Conservation (phyloP, 2,888 invertebrate species). For the Cyclophora punctaria region DNA sequence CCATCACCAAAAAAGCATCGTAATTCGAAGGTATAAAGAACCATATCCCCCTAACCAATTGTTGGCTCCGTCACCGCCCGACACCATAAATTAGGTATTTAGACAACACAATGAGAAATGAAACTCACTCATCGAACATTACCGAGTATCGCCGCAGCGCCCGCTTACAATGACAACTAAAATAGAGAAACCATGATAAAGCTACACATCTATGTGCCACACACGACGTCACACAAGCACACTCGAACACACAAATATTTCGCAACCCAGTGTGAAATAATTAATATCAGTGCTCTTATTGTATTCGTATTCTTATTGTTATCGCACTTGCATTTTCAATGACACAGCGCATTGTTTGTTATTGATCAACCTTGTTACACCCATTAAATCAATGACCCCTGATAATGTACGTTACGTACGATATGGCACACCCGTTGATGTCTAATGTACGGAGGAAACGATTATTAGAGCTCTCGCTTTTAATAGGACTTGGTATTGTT, state of each 20-base stretch:
- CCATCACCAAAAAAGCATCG: conserved; percentile 28
- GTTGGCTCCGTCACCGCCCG: conserved; percentile 43
- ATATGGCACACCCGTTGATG: conserved; percentile 52
- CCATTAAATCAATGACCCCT: conserved; percentile 37
- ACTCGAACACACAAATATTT: conserved; percentile 37
- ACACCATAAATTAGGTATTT: conserved; percentile 48
- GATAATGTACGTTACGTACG: conserved; percentile 31
- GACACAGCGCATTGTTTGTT: conserved; percentile 44
- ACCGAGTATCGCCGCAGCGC: conserved; percentile 42
- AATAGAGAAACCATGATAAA: conserved; percentile 53
- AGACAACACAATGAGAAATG: conserved; percentile 60
- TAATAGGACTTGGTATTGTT: conserved; percentile 10
- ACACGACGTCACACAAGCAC: conserved; percentile 25
- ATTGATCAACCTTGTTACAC: conserved; percentile 41
- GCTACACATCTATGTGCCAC: conserved; percentile 41
- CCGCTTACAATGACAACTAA: conserved; percentile 50
- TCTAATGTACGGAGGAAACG: conserved; percentile 42
- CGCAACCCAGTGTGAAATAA: conserved; percentile 34
- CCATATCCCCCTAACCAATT: conserved; percentile 22
- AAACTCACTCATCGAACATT: conserved; percentile 59
- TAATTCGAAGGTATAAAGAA: conserved; percentile 17
- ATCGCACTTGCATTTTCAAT: conserved; percentile 41
- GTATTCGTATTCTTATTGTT: conserved; percentile 18
- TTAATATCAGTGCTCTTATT: conserved; percentile 27
- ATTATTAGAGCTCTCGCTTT: conserved; percentile 7